Conservation (phyloP, 2,113 vertebrate genomes). For the Ammospiza caudacuta region DNA sequence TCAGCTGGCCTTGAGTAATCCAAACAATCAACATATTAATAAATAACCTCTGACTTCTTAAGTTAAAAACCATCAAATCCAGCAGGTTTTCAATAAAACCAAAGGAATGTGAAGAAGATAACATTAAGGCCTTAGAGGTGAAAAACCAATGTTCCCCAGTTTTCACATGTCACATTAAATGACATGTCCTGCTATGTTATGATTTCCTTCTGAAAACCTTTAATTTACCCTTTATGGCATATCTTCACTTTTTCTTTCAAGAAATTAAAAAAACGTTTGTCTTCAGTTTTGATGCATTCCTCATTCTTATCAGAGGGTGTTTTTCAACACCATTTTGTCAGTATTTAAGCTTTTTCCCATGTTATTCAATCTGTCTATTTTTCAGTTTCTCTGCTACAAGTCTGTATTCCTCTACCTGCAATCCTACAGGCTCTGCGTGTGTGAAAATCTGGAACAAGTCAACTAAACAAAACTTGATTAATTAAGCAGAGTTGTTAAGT, state of each 20-base stretch:
- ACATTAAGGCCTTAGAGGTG: not conserved
- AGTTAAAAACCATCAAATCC: not conserved
- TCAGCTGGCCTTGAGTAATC: not conserved
- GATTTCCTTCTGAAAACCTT: not conserved
- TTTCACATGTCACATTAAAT: not conserved
- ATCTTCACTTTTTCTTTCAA: not conserved
- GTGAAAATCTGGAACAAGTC: not conserved
- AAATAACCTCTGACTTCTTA: not conserved
- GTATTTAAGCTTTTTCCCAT: not conserved
- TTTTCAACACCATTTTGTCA: not conserved
- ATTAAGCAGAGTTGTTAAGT: not conserved
- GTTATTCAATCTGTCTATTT: not conserved
- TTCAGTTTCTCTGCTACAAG: not conserved
- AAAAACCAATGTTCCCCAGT: not conserved
- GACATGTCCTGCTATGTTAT: fast-evolving
- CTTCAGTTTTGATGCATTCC: not conserved
- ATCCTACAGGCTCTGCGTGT: not conserved
- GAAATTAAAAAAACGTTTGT: not conserved
- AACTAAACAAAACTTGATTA: slow-evolving; percentile 3
- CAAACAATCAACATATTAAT: not conserved
- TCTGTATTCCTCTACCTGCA: not conserved
- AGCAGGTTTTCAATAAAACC: not conserved
- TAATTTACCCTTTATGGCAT: fast-evolving
- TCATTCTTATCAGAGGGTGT: not conserved
- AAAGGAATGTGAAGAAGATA: not conserved